Evolutionary conservation across 2,113 vertebrate genomes (phyloP).

Genomic region (Sebastes fasciatus): DNA sequence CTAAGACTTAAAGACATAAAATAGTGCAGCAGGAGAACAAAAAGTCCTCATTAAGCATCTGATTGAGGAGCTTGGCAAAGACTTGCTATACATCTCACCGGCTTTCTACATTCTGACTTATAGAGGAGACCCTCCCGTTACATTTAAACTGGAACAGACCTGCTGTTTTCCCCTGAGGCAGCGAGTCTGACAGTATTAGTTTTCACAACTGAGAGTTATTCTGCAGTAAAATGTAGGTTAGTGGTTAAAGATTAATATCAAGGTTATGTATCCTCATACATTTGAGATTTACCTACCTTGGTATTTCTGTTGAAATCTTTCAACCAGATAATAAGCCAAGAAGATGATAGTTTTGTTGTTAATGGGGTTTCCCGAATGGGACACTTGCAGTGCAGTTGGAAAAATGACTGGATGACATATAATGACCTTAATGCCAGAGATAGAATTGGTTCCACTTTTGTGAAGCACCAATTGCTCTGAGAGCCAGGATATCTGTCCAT

Average conservation of each 20-base stretch:
- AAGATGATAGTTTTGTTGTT: neutral
- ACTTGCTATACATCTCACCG: constrained; percentile 15
- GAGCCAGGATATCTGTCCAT: neutral
- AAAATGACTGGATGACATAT: neutral
- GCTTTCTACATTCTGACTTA: constrained; percentile 15
- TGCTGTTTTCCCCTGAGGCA: constrained; percentile 11
- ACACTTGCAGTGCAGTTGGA: too few relatives aligned
- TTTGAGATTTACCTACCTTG: neutral
- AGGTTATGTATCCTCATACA: neutral
- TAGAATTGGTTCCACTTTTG: neutral
- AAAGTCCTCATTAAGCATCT: constrained; percentile 35
- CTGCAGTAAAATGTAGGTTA: constrained; percentile 7
- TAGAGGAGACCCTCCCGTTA: neutral
- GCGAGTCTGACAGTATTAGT: neutral
- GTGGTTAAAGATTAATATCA: neutral
- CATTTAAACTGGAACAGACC: constrained; percentile 1
- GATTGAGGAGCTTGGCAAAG: constrained; percentile 32
- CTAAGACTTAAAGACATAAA: constrained; percentile 1
- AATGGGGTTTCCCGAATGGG: neutral
- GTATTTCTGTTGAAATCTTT: neutral
- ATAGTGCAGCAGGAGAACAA: neutral
- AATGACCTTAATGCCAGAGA: neutral
- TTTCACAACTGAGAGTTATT: constrained; percentile 1
- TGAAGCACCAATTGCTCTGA: neutral
- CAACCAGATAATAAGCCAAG: neutral